These are phyloP conservation scores for Macrophya alboannulata DNA, from an alignment of 2,888 invertebrate genomes.

Conservation along the genomic window DNA sequence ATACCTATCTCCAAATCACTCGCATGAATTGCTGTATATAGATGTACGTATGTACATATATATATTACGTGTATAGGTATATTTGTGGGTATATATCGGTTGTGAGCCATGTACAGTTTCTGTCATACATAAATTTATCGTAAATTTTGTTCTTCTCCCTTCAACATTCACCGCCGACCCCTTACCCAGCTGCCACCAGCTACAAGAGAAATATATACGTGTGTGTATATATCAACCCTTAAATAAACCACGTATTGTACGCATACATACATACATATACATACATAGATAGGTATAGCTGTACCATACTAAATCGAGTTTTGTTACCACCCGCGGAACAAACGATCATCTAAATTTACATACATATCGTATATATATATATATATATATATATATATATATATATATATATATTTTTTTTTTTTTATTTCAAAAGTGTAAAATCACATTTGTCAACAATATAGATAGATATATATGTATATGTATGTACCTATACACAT, in stretches of 20 bases:
- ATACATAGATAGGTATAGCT: too few relatives aligned
- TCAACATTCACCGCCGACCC: background rate
- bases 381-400: background rate
- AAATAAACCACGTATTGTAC: constrained; percentile 56
- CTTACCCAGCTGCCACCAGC: constrained; percentile 1
- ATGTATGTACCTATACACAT: too few relatives aligned
- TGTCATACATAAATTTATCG: constrained; percentile 56
- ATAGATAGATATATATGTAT: background rate
- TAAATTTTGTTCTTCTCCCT: constrained; percentile 44
- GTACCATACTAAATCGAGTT: constrained; percentile 30
- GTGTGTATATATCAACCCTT: constrained; percentile 48
- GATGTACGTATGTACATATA: background rate
- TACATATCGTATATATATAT: constrained; percentile 63
- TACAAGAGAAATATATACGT: constrained; percentile 32
- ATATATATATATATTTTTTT: too few relatives aligned
- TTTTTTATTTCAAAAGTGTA: constrained; percentile 48
- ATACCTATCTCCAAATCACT: background rate
- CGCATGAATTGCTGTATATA: background rate
- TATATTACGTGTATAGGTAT: too few relatives aligned
- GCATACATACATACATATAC: too few relatives aligned
- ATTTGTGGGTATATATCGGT: background rate
- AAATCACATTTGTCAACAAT: constrained; percentile 64
- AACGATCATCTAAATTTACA: constrained; percentile 28
- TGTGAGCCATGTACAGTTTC: constrained; percentile 10
- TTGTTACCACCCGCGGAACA: constrained; percentile 23